A percentile compares a stretch with the other conserved stretches of the same genome.
phyloP scores from a whole-genome alignment of 2,797 vertebrate species.

The Philypnodon macrostomus region DNA sequence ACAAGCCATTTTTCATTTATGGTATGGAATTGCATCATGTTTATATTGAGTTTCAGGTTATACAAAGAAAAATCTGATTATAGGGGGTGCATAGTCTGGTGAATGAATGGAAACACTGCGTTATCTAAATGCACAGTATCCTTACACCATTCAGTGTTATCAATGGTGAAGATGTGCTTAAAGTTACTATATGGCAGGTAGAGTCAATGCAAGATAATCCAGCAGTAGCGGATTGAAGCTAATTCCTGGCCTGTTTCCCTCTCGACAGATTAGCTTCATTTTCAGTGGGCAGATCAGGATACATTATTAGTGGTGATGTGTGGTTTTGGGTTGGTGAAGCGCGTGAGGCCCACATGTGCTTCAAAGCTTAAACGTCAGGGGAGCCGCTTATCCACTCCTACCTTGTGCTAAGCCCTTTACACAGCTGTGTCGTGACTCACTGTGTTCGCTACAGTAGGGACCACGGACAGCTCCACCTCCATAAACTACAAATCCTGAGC shows the following conservation, averaged over 20 bases:
- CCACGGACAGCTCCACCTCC: conserved; percentile 19
- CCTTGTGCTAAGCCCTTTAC: conserved; percentile 70
- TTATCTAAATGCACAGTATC: no score
- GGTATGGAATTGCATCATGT: no score
- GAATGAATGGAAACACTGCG: no score
- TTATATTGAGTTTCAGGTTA: no score
- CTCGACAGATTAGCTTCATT: conserved; percentile 65
- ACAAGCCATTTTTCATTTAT: no score
- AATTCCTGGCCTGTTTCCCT: conserved; percentile 60
- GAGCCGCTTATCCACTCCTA: conserved; percentile 70
- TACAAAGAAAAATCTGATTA: no score
- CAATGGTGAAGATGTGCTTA: conserved; percentile 29
- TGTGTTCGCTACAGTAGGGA: conserved; percentile 5
- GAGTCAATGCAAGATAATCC: conserved; percentile 40
- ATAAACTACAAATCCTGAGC: conserved; percentile 12
- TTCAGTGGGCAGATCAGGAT: conserved; percentile 66
- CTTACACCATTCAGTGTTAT: no score
- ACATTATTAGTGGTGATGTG: conserved; percentile 63
- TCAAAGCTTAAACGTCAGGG: conserved; percentile 64
- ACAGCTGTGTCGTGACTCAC: conserved; percentile 72
- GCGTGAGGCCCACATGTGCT: conserved; percentile 50
- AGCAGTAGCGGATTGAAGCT: conserved; percentile 32
- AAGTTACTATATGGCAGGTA: conserved; percentile 35
- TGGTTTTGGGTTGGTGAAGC: conserved; percentile 34
- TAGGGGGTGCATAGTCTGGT: no score